Evolutionary conservation across 2,888 invertebrate species (phyloP), one percentile per base, ranked within the genome.

Genomic region (Tenthredo distinguenda): DNA sequence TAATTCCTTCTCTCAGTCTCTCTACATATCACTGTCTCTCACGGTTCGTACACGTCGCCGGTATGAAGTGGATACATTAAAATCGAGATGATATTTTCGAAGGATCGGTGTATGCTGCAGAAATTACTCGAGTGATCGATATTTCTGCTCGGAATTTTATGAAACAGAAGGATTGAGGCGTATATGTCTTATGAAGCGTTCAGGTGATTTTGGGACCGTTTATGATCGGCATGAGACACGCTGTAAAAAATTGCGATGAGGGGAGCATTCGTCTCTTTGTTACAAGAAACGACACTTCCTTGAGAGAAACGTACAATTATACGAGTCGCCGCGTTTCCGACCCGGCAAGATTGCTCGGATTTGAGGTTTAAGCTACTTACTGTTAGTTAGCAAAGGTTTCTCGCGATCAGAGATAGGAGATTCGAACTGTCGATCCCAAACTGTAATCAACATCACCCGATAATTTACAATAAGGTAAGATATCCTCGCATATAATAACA

Each of bases 391-490:
- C 43, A 47, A 40, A 40, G 74, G 74, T 74, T 74, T n/a, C 40
- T 18, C 2, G 34, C 34, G 68, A 68, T 74, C 47, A 74, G 74
- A 43, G 74, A 26, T 18, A 18, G 21, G 55, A 77, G 77, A 40
- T 47, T 55, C 55, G 37, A 68, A 34, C 68, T 37, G 37, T 21
- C 50, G 79, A 62, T 81, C 79, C 40, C 21, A 21, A 62, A 62
- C 77, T 21, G 79, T 81, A 58, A 62, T 81, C 79, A 58, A 62
- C n/a, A 81, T 81, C 62, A 40, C 12, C 58, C 50, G 37, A 81
- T 62, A 81, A 81, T 81, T 58, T 50, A 47, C 34, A 81, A 58
- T 31, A 58, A 21, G 37, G 79, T 40, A 62, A 50, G 12, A 12
- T 31, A 9, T 18, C 62, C 37, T 31, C 34, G 37, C 37, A 50